Evolutionary conservation across 2,888 invertebrate species (phyloP).

Genomic region (Cistogaster globosa): DNA sequence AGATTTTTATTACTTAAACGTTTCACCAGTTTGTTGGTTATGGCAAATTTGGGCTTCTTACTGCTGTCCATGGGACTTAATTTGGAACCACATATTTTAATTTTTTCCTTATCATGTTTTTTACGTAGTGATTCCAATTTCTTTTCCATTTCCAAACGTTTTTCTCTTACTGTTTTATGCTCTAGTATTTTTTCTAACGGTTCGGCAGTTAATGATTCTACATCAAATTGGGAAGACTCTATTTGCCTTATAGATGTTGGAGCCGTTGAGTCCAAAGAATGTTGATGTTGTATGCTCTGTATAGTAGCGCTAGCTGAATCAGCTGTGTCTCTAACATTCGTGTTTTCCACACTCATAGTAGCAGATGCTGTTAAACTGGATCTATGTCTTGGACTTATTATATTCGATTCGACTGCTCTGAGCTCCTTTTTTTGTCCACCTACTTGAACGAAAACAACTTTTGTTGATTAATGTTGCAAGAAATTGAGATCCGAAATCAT

Average conservation of each 20-base stretch:
- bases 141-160: slow-evolving; percentile 92
- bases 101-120: slow-evolving; percentile 91
- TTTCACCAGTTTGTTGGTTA: slow-evolving; percentile 89
- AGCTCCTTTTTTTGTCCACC: slow-evolving; percentile 83
- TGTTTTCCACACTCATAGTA: slow-evolving; percentile 77
- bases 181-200: slow-evolving; percentile 91
- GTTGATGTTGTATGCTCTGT: slow-evolving; percentile 81
- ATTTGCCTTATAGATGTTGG: slow-evolving; percentile 80
- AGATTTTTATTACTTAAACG: slow-evolving; percentile 90
- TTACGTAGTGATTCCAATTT: slow-evolving; percentile 92
- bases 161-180: slow-evolving; percentile 92
- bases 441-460: slow-evolving; percentile 83
- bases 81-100: slow-evolving; percentile 85
- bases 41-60: slow-evolving; percentile 88
- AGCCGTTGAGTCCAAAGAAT: slow-evolving; percentile 81
- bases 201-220: slow-evolving; percentile 87
- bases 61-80: slow-evolving; percentile 85
- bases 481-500: slow-evolving; percentile 8
- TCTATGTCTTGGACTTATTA: slow-evolving; percentile 84
- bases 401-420: slow-evolving; percentile 81
- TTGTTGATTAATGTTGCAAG: slow-evolving; percentile 69
- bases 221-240: slow-evolving; percentile 80
- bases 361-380: slow-evolving; percentile 80
- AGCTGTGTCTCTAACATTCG: slow-evolving; percentile 74
- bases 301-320: slow-evolving; percentile 75